A percentile compares a stretch with the other conserved stretches of the same genome.
These are phyloP conservation scores for Sclerurus mexicanus DNA, from an alignment of 2,113 vertebrate genomes.

Conservation along the genomic window DNA sequence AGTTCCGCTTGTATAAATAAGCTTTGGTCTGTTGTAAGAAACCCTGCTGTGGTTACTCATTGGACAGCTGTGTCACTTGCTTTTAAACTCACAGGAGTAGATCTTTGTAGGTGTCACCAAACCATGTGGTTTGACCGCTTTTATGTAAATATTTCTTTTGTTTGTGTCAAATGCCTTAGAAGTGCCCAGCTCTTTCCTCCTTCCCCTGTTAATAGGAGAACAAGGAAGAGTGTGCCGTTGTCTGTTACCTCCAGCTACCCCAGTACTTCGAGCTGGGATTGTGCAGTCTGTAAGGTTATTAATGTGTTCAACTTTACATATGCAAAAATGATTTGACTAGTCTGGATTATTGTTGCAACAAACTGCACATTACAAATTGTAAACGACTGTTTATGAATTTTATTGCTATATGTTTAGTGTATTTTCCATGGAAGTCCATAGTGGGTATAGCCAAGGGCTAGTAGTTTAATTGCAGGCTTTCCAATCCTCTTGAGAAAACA, in stretches of 20 bases:
- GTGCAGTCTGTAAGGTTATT: neutral
- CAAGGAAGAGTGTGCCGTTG: neutral
- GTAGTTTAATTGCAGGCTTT: slow-evolving; percentile 11
- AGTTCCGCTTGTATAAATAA: slow-evolving; percentile 85
- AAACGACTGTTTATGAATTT: neutral
- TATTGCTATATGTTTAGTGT: neutral
- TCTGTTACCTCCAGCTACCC: neutral
- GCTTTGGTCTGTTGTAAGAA: slow-evolving; percentile 70
- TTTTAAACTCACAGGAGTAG: slow-evolving; percentile 66
- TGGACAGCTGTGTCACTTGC: slow-evolving; percentile 72
- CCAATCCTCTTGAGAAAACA: neutral
- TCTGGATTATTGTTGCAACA: neutral
- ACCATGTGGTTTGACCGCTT: slow-evolving; percentile 72
- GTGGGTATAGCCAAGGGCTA: neutral
- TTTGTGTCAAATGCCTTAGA: slow-evolving; percentile 58
- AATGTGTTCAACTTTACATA: neutral
- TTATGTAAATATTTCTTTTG: slow-evolving; percentile 74
- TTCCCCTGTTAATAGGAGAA: neutral
- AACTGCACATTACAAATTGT: neutral
- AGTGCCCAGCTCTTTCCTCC: slow-evolving; percentile 13
- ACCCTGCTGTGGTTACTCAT: slow-evolving; percentile 75
- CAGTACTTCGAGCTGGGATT: neutral
- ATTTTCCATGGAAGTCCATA: neutral
- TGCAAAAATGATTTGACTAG: neutral
- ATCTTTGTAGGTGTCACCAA: slow-evolving; percentile 74